These are phyloP conservation scores for Halichoerus grypus DNA, from an alignment of 2,113 vertebrate genomes.

Conservation along the genomic window DNA sequence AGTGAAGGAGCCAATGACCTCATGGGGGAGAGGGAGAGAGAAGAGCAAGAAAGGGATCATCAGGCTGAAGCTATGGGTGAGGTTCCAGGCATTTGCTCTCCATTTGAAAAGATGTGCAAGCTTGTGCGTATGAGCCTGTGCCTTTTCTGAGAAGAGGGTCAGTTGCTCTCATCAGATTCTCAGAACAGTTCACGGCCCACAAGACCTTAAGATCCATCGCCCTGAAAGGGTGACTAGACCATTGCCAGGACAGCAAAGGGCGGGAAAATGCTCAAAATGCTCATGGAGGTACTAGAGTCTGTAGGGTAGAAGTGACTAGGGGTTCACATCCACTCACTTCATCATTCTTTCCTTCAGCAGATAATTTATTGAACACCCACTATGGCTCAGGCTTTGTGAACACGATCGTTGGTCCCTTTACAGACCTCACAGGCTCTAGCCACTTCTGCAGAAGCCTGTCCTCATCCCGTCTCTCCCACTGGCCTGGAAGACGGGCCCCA, in stretches of 20 bases:
- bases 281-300: not conserved
- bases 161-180: not conserved
- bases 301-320: not conserved
- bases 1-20: not conserved
- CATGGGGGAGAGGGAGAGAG: not conserved
- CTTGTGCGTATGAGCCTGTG: fast-evolving
- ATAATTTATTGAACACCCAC: not conserved
- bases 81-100: not conserved
- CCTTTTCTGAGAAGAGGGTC: not conserved
- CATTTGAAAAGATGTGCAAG: fast-evolving
- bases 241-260: not conserved
- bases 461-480: not conserved
- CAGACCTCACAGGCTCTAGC: not conserved
- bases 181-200: not conserved
- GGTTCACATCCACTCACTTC: not conserved
- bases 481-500: too few species aligned
- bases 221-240: not conserved
- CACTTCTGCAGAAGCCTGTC: not conserved
- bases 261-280: not conserved
- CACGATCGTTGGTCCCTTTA: not conserved
- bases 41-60: not conserved
- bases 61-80: fast-evolving
- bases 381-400: not conserved
- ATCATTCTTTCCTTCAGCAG: not conserved
- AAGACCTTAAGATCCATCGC: not conserved